Conservation (phyloP, 2,113 vertebrate genomes). For the Corythornis vintsioides region DNA sequence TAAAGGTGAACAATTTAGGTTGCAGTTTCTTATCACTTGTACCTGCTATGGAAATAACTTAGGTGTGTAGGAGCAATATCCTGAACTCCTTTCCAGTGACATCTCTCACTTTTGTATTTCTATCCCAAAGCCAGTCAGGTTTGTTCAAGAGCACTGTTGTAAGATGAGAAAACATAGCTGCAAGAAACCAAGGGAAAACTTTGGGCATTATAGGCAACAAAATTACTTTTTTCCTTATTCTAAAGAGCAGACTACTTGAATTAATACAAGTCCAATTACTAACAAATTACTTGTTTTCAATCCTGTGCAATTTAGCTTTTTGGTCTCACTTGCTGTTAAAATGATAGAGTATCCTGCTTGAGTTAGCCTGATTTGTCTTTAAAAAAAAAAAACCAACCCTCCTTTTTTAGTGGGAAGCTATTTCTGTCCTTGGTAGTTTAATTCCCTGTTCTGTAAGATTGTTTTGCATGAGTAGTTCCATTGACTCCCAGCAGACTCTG, state of each 20-base stretch:
- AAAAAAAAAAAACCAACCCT: not conserved
- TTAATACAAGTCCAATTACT: not conserved
- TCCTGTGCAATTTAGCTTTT: slow-evolving; percentile 2
- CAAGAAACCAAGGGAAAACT: not conserved
- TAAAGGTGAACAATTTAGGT: not conserved
- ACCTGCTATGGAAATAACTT: not conserved
- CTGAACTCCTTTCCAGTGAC: not conserved
- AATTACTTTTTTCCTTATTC: not conserved
- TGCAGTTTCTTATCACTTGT: not conserved
- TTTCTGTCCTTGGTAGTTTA: slow-evolving; percentile 4
- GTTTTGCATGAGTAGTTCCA: slow-evolving; percentile 6
- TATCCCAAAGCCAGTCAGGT: not conserved
- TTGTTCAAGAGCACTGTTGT: not conserved
- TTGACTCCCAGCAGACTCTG: not conserved
- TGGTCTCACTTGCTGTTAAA: not conserved
- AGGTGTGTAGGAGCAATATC: not conserved
- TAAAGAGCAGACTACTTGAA: not conserved
- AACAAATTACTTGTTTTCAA: not conserved
- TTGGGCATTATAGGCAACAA: not conserved
- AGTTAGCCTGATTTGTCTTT: not conserved
- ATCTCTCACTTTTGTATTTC: not conserved
- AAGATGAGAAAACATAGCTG: not conserved
- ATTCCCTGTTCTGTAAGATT: not conserved
- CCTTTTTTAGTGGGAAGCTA: not conserved
- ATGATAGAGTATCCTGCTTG: not conserved